These are phyloP conservation scores for Hippocampus mohnikei DNA, from an alignment of 2,113 vertebrate genomes.

Conservation along the genomic window DNA sequence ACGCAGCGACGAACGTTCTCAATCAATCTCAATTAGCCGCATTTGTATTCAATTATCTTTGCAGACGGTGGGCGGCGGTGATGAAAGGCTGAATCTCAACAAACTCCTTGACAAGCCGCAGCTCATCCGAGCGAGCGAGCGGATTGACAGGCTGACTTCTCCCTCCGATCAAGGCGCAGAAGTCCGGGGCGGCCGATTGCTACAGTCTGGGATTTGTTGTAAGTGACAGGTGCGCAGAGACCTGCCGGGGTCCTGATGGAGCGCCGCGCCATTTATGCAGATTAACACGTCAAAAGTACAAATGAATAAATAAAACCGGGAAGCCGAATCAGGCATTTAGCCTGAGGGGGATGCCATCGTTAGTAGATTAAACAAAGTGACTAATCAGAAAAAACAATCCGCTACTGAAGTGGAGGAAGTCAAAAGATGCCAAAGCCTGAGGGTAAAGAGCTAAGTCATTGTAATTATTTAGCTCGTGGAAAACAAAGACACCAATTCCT, in stretches of 20 bases:
- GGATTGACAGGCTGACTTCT: conserved; percentile 56
- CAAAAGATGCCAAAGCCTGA: conserved; percentile 66
- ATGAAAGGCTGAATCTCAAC: conserved; percentile 48
- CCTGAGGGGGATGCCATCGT: conserved; percentile 67
- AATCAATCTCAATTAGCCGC: conserved; percentile 51
- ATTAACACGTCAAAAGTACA: conserved; percentile 70
- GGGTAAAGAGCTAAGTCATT: conserved; percentile 71
- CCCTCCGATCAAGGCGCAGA: conserved; percentile 36
- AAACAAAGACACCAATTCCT: conserved; percentile 58
- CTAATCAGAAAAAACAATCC: conserved; percentile 67
- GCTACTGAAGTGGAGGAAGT: conserved; percentile 69
- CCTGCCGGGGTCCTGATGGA: conserved; percentile 51
- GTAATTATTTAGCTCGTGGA: conserved; percentile 67
- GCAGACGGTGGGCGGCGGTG: conserved; percentile 22
- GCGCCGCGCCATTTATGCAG: conserved; percentile 69
- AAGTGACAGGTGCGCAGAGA: conserved; percentile 63
- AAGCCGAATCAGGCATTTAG: conserved; percentile 66
- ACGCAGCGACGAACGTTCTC: not conserved
- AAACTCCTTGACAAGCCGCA: conserved; percentile 29
- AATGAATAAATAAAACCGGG: conserved; percentile 75
- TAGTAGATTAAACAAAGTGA: conserved; percentile 74
- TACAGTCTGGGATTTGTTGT: conserved; percentile 43
- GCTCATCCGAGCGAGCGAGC: conserved; percentile 32
- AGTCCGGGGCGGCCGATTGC: conserved; percentile 46
- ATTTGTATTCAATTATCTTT: conserved; percentile 35